These are phyloP conservation scores for Rhagonycha lutea DNA, from an alignment of 2,888 invertebrate genomes.

Conservation along the genomic window DNA sequence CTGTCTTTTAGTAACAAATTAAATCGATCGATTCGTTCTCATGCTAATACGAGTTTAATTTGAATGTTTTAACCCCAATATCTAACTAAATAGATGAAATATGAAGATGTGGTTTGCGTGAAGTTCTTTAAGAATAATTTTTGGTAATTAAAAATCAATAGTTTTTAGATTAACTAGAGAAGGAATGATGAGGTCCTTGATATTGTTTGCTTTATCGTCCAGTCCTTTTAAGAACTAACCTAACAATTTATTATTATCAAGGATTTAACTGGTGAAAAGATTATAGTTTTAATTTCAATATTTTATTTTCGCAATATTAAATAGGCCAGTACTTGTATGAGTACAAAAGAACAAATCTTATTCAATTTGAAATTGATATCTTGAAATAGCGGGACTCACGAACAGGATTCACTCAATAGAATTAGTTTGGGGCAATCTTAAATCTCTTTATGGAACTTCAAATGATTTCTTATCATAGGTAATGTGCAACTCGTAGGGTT, in stretches of 20 bases:
- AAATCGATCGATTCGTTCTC: neutral
- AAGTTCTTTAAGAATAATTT: neutral
- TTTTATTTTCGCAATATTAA: neutral
- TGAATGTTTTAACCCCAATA: no score
- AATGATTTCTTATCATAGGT: neutral
- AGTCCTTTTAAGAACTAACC: no score
- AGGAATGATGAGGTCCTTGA: no score
- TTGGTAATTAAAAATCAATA: no score
- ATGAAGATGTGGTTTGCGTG: neutral
- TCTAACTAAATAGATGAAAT: no score
- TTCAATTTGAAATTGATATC: neutral
- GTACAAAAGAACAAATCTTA: neutral
- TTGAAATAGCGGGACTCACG: neutral
- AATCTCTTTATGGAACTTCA: neutral
- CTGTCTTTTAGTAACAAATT: neutral
- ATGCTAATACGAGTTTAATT: neutral
- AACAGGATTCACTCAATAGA: neutral
- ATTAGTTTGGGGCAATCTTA: neutral
- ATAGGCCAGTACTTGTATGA: neutral
- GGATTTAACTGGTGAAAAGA: no score
- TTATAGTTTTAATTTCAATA: neutral
- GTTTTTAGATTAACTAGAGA: no score
- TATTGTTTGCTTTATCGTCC: no score
- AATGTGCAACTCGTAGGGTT: neutral
- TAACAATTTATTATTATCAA: no score